phyloP scores from a whole-genome alignment of 2,113 vertebrate genomes.

The Bos indicus region DNA sequence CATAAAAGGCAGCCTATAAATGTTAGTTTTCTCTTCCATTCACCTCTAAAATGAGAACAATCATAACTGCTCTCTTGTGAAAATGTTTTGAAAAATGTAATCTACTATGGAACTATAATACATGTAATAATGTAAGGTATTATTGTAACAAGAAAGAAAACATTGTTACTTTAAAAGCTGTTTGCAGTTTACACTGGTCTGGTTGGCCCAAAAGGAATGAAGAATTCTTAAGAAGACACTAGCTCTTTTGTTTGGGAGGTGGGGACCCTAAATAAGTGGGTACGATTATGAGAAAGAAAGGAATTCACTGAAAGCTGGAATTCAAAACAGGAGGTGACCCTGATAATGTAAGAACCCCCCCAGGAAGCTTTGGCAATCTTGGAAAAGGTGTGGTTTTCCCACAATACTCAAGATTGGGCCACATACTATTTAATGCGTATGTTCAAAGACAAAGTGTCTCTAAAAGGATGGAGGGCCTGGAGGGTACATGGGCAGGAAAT shows the following conservation, averaged over 20 bases:
- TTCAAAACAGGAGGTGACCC: constrained; percentile 25
- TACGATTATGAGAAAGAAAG: constrained; percentile 32
- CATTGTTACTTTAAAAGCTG: constrained; percentile 34
- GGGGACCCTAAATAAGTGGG: not conserved
- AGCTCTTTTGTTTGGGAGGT: constrained; percentile 28
- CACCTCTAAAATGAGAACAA: not conserved
- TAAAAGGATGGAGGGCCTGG: not conserved
- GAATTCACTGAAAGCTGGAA: constrained; percentile 8
- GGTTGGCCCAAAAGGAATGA: not conserved
- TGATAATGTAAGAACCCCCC: not conserved
- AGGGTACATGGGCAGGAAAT: not conserved
- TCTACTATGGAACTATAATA: constrained; percentile 27
- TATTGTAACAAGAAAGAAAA: constrained; percentile 35
- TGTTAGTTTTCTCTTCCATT: not conserved
- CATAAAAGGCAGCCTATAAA: not conserved
- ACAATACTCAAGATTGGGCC: not conserved
- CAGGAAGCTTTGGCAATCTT: not conserved
- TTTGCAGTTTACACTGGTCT: constrained; percentile 28
- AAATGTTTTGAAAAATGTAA: constrained; percentile 59
- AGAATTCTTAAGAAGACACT: constrained; percentile 23
- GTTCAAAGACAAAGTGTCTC: not conserved
- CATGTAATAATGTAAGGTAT: constrained; percentile 17
- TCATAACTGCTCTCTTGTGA: constrained; percentile 6
- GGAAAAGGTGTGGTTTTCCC: not conserved
- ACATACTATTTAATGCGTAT: not conserved